phyloP scores from a whole-genome alignment of 2,797 vertebrate species.

The Dermochelys coriacea region DNA sequence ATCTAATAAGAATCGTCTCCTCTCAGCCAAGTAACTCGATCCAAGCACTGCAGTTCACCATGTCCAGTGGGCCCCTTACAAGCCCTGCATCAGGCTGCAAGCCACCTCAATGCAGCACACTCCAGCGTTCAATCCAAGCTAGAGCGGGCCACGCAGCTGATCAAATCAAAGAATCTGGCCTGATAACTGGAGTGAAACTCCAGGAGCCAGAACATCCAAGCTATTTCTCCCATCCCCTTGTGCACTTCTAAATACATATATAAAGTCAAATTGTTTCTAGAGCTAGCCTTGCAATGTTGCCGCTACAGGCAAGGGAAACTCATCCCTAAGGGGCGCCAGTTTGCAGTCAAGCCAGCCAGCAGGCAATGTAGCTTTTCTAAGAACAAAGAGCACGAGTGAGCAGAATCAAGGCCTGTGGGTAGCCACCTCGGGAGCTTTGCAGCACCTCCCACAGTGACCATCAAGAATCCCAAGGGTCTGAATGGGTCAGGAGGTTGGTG shows the following conservation, averaged over 20 bases:
- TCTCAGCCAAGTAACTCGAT: not conserved
- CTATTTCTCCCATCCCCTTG: not conserved
- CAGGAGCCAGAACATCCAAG: not conserved
- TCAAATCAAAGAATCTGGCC: not conserved
- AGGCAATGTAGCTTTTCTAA: not conserved
- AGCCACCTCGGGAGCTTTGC: not conserved
- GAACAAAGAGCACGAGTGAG: not conserved
- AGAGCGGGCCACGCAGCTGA: not conserved
- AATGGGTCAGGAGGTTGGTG: not conserved
- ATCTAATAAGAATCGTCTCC: not conserved
- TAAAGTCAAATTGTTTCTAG: not conserved
- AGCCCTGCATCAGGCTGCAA: not conserved
- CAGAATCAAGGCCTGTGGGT: not conserved
- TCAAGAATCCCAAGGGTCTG: not conserved
- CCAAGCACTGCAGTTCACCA: not conserved
- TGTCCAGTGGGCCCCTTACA: not conserved
- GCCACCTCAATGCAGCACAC: not conserved
- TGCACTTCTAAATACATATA: not conserved
- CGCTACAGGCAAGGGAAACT: not conserved
- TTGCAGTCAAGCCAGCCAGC: not conserved
- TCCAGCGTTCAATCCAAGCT: not conserved
- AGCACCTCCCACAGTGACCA: not conserved
- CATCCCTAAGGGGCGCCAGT: not conserved
- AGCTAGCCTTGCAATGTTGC: not conserved
- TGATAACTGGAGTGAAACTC: not conserved